Evolutionary conservation across 1,140 invertebrate genomes (phyloP), one percentile per base, ranked within the genome.

Genomic region (Neuroterus valhalla): DNA sequence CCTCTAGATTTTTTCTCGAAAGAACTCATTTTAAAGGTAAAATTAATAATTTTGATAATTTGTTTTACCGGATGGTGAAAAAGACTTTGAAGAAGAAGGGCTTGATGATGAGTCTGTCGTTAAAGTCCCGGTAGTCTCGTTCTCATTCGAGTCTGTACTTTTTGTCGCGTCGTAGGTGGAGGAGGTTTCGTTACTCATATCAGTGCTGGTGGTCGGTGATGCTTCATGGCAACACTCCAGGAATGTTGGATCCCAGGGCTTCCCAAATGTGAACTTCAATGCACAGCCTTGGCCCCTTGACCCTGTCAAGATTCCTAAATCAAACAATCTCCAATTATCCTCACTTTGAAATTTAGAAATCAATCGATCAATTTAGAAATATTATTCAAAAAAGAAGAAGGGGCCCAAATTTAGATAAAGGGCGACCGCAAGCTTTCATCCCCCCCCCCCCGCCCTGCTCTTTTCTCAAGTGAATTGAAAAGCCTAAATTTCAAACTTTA

Each of bases 161-260:
- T 68, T 78, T 17, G 23, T 72, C 1, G 72, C 31, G 0, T 44
- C 76, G 4, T 73, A 79, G 12, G 71, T 80, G 0, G 77, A 21
- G 0, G 72, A 55, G 11, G 78, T 74, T 0, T 78, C 71, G 26
- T 76, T 72, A 4, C 45, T 81, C 15, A 44, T 42, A 31, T 52
- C 3, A 1, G 74, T 81, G 14, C 78, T 84, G 3, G 74, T 76
- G 23, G 76, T 86, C 14, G 83, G 81, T 15, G 81, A 79, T 2
- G 87, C 81, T 79, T 91, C 87, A 14, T 87, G 62, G 81, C 92
- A 93, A 46, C 92, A 93, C 44, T 91, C 89, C 8, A 86, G 75
- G 52, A 91, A 91, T 0, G 91, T 89, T n/a, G 89, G 86, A 77
- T 92, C 91, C 90, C 91, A 92, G 10, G 92, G 91, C 71, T 86